Evolutionary conservation across 2,113 vertebrate species (phyloP).

Genomic region (Triplophysa dalaica): DNA sequence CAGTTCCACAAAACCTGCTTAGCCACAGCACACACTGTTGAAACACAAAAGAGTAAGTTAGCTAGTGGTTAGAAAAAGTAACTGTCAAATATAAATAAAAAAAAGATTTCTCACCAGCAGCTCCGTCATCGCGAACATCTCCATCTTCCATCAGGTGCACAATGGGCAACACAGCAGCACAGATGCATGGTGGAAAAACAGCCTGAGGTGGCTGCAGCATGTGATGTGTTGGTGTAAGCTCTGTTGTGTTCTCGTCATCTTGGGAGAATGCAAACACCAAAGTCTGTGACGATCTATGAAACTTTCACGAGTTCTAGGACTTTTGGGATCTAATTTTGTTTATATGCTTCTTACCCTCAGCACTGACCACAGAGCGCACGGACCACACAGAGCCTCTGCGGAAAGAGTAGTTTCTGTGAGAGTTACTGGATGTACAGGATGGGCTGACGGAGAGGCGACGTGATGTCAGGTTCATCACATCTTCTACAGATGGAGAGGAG

Average conservation of each 20-base stretch:
- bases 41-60: conserved; percentile 6
- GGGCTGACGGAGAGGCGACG: conserved; percentile 96
- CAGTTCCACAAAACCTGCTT: conserved; percentile 99
- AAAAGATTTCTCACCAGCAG: conserved; percentile 79
- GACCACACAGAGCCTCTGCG: conserved; percentile 96
- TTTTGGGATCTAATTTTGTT: no score
- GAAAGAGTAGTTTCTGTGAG: conserved; percentile 98
- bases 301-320: neutral
- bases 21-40: conserved; percentile 92
- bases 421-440: conserved; percentile 95
- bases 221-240: conserved; percentile 95
- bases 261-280: neutral
- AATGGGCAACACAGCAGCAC: conserved; percentile 94
- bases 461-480: conserved; percentile 94
- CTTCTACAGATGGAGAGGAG: conserved; percentile 86
- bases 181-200: conserved; percentile 98
- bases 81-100: neutral
- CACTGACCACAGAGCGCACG: conserved; percentile 89
- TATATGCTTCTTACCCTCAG: conserved; percentile 79
- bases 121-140: conserved; percentile 94
- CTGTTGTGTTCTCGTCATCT: conserved; percentile 95
- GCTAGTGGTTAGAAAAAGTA: no score
- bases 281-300: neutral
- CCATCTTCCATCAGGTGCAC: conserved; percentile 98
- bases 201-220: conserved; percentile 94